Evolutionary conservation across 2,797 vertebrate genomes (phyloP), one percentile per base, ranked within the genome.

Genomic region (Hyperoplus lanceolatus): DNA sequence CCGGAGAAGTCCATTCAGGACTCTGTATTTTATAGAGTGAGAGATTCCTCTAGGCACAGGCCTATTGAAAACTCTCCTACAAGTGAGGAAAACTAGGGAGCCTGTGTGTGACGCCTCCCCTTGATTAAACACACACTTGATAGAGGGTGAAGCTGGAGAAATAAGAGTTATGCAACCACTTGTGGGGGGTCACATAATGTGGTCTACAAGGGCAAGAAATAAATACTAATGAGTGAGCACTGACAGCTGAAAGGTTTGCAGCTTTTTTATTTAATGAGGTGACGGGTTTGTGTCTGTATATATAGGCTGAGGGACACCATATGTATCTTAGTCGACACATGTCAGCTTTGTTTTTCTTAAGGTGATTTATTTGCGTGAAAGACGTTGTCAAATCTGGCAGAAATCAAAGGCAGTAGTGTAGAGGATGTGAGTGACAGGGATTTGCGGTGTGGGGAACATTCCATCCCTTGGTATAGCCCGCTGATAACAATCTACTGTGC

Each of bases 121-220:
- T 70, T 83, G 87, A 91, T 91, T 71, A 81, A 90, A 90, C 61
- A 71, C 89, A 90, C 75, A 86, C 90, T 87, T 63, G 15, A 49
- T 67, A 18, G 64, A 43, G 83, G 70, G 76, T 86, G 83, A 89
- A 81, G 76, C 56, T 12, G 75, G 60, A 73, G 71, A 72, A 50
- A 62, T 41, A 51, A 57, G 51, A 59, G 42, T 85, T 89, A 68
- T 81, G 68, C 75, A 89, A 89, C 64, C 6, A n/a, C 39, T 46
- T 0, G 0, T 70, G 69, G 45, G 74, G 64, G 10, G 56, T 80
- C 71, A 53, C 42, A 68, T 56, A 70, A 69, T 45, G 58, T 75
- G 29, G 58, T 84, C 41, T 48, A 8, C 15, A 45, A 63, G 36
- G 53, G 68, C 18, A n/a, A 46, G 51, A 43, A n/a, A 45, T 10